phyloP scores from a whole-genome alignment of 1,140 invertebrate species.

The Meloidogyne exigua region DNA sequence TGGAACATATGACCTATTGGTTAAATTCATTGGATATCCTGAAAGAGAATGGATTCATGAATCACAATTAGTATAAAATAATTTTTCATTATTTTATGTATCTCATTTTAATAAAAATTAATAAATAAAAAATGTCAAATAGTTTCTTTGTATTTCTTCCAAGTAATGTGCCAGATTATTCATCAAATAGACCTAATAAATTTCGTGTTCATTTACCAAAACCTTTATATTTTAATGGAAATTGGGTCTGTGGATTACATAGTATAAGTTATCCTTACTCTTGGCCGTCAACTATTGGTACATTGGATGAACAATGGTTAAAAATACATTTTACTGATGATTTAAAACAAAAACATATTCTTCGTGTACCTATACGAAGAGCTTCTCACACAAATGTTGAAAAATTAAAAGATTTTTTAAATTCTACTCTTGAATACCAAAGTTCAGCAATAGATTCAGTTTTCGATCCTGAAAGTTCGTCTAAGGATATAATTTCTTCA shows the following conservation, averaged over 20 bases:
- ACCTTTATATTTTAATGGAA: neutral
- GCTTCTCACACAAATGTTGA: neutral
- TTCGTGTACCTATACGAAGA: neutral
- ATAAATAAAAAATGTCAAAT: conserved; percentile 7
- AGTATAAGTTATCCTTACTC: neutral
- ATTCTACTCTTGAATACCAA: neutral
- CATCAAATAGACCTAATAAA: conserved; percentile 1
- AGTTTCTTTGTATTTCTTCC: neutral
- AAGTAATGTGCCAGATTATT: conserved; percentile 1
- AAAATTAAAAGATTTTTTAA: neutral
- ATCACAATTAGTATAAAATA: conserved; percentile 21
- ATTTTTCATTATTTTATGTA: too few relatives aligned
- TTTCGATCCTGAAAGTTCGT: neutral
- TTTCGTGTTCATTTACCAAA: neutral
- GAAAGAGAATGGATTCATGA: conserved; percentile 16
- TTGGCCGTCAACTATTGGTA: conserved; percentile 16
- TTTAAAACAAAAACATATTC: neutral
- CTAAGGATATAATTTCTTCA: neutral
- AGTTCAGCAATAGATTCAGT: too few relatives aligned
- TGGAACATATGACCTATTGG: neutral
- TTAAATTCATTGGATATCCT: conserved; percentile 1
- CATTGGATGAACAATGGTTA: conserved; percentile 14
- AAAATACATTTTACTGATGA: neutral
- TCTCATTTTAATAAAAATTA: too few relatives aligned
- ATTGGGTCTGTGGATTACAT: conserved; percentile 11